These are phyloP conservation scores for Strix aluco DNA, from an alignment of 2,113 vertebrate genomes.

Conservation along the genomic window DNA sequence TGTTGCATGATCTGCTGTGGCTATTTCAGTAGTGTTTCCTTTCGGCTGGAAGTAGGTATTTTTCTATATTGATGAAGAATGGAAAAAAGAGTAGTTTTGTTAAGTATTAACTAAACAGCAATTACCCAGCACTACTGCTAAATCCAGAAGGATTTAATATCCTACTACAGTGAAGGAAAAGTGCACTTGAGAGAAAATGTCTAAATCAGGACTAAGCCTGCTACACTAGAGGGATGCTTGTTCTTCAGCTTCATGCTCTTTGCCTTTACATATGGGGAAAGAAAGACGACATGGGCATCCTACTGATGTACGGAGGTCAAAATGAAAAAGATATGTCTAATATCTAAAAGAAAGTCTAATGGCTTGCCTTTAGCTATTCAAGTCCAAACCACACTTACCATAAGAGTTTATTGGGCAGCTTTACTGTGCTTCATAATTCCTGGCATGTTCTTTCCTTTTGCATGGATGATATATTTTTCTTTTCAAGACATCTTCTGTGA, in stretches of 20 bases:
- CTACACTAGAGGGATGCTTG: neutral
- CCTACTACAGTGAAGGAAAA: neutral
- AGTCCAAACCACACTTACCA: neutral
- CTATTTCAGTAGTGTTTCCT: neutral
- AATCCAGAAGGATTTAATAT: neutral
- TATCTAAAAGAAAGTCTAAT: neutral
- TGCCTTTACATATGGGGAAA: neutral
- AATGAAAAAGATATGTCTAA: neutral
- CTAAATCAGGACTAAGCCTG: neutral
- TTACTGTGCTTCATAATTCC: neutral
- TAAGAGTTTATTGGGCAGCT: neutral
- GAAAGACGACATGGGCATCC: neutral
- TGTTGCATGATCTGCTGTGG: neutral
- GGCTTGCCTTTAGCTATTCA: neutral
- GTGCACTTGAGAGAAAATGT: neutral
- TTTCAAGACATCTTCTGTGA: neutral
- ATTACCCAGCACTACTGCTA: neutral
- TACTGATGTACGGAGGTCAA: neutral
- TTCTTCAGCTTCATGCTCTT: neutral
- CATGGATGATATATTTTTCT: neutral
- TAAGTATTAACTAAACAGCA: neutral
- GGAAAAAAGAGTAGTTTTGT: neutral
- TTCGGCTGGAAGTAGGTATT: neutral
- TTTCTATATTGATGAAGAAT: neutral
- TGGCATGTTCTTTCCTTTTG: neutral